Base-by-base conservation (phyloP, 1,140 invertebrate genomes). In the Polyergus mexicanus region DNA sequence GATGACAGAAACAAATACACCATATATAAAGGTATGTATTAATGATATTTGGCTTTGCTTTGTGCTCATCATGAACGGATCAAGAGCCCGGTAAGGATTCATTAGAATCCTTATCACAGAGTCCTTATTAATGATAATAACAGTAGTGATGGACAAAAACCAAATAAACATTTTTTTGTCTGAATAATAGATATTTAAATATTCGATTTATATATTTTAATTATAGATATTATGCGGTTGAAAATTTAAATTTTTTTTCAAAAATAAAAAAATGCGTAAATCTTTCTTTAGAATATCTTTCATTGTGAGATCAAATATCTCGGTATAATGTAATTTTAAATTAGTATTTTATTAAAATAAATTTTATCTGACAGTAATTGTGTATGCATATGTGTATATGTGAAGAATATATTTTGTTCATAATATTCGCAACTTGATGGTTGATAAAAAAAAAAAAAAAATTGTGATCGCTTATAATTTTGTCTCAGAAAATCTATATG, bases 31-130 rank as follows among this genome's bases (percentile, higher is more conserved):
- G 22, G 6, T 58, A 74, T 72, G 11, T 81, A 81, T 74, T 74
- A 60, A 83, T 41, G 2, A 71, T 81, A 69, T 60, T 72, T 72
- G 47, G 13, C 47, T 72, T 56, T 60, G n/a, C 54, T 81, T 72
- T 60, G 38, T 81, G 38, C 5, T 72, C 5, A 54, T 72, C n/a
- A 16, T 1, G 11, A n/a, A 13, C 16, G 5, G 25, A 11, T 28
- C 22, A 2, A 41, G 28, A 51, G 3, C 13, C 25, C 6, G 28
- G 0, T 71, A 56, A 16, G 16, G 4, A 19, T 19, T 32, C 25
- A 2, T 44, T 19, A 51, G 47, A 6, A 19, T 19, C 4, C 16
- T 35, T 32, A 28, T 51, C 6, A 4, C 32, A 51, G 28, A 51
- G 58, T 69, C 19, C 22, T 80, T 69, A 44, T 65, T 35, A 78